These are phyloP conservation scores for Lontra canadensis DNA, from an alignment of 2,113 vertebrate genomes.

Conservation along the genomic window DNA sequence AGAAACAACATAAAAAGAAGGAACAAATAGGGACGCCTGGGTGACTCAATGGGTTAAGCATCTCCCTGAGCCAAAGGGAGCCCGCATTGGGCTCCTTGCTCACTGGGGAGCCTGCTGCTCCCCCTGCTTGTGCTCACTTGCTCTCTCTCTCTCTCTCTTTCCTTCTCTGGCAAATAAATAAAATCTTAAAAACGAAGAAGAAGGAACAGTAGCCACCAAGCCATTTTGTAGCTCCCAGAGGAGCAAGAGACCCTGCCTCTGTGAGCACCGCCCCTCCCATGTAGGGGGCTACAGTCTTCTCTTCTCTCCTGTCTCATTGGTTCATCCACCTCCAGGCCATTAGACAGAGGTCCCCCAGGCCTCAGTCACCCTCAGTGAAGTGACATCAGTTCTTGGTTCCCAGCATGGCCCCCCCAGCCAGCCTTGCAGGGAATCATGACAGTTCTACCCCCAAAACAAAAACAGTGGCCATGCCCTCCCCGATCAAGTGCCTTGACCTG, in stretches of 20 bases:
- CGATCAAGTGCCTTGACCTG: fast-evolving
- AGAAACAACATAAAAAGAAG: background rate
- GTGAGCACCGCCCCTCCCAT: background rate
- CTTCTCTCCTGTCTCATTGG: background rate
- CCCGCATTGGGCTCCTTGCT: no score
- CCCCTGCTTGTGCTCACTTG: no score
- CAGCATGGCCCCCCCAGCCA: no score
- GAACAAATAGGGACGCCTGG: background rate
- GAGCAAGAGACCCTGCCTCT: background rate
- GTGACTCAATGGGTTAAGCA: no score
- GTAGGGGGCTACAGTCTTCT: background rate
- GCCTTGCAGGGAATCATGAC: fast-evolving
- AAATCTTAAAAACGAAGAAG: no score
- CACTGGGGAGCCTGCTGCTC: no score
- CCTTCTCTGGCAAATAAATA: no score
- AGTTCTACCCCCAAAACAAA: fast-evolving
- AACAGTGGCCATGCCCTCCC: fast-evolving
- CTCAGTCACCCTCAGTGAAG: background rate
- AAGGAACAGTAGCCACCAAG: background rate
- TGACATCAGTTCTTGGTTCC: background rate
- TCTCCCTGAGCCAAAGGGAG: no score
- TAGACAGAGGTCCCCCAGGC: background rate
- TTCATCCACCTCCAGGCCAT: fast-evolving
- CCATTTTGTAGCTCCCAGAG: background rate
- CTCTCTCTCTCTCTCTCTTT: no score